Percentiles rank a stretch among this genome's conserved stretches.
Evolutionary conservation across 2,113 vertebrate species (phyloP).

Genomic region (Odocoileus virginianus): DNA sequence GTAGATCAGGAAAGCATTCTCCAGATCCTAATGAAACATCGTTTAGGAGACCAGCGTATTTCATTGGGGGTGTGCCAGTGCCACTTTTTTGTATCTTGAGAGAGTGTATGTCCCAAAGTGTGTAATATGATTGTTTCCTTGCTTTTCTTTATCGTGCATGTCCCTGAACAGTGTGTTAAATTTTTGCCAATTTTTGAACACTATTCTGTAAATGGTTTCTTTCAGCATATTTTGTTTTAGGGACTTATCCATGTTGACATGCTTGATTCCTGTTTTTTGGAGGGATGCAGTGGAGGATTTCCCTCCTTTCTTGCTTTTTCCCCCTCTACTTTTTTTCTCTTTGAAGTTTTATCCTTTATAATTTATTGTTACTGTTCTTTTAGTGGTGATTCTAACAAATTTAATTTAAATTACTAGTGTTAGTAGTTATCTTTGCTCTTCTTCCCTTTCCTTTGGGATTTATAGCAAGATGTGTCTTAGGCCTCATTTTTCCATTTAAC

Average conservation of each 20-base stretch:
- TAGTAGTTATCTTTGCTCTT: neutral
- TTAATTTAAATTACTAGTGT: neutral
- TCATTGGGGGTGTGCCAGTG: too few species aligned
- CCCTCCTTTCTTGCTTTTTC: neutral
- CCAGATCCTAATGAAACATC: neutral
- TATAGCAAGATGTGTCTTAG: neutral
- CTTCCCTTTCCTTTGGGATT: neutral
- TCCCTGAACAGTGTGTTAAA: neutral
- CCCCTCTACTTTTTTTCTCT: neutral
- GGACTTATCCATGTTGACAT: neutral
- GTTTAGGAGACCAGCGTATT: neutral
- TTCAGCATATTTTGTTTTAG: neutral
- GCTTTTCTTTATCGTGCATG: neutral
- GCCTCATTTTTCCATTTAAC: neutral
- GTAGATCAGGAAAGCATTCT: neutral
- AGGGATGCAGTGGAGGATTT: rapidly evolving
- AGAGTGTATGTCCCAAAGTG: neutral
- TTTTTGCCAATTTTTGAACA: neutral
- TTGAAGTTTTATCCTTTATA: neutral
- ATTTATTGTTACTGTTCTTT: neutral
- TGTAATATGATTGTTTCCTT: neutral
- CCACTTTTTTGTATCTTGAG: neutral
- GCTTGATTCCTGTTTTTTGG: neutral
- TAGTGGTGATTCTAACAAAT: neutral
- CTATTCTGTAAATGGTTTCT: neutral